Conservation (phyloP, 2,797 vertebrate genomes). For the Catamblyrhynchus diadema region DNA sequence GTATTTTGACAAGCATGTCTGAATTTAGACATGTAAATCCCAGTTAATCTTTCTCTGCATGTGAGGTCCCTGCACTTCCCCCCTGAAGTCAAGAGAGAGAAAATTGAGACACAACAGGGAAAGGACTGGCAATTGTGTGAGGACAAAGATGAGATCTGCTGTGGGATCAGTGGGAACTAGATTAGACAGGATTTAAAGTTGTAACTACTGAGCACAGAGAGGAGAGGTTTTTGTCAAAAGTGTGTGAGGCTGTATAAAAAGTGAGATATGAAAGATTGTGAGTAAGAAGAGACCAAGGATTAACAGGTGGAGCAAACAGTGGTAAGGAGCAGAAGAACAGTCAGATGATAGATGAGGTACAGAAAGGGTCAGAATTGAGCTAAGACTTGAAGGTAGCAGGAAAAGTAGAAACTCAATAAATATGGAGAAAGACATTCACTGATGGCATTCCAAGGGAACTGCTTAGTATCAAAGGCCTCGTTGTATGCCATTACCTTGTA, state of each 20-base stretch:
- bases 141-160: background rate
- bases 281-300: background rate
- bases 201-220: background rate
- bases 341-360: background rate
- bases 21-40: constrained; percentile 4
- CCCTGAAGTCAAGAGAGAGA: background rate
- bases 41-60: background rate
- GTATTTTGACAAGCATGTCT: constrained; percentile 25
- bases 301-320: background rate
- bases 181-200: constrained; percentile 17
- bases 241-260: background rate
- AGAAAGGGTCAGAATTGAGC: background rate
- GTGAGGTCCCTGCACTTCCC: background rate
- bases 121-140: background rate
- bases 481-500: background rate
- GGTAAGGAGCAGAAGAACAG: background rate
- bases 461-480: background rate
- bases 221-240: background rate
- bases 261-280: background rate
- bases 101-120: background rate
- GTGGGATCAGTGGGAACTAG: background rate
- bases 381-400: background rate
- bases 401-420: background rate
- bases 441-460: background rate
- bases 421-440: background rate